A percentile compares a stretch with the other conserved stretches of the same genome.
Conservation (phyloP, 1,140 invertebrate species). For the Teleopsis dalmanni region DNA sequence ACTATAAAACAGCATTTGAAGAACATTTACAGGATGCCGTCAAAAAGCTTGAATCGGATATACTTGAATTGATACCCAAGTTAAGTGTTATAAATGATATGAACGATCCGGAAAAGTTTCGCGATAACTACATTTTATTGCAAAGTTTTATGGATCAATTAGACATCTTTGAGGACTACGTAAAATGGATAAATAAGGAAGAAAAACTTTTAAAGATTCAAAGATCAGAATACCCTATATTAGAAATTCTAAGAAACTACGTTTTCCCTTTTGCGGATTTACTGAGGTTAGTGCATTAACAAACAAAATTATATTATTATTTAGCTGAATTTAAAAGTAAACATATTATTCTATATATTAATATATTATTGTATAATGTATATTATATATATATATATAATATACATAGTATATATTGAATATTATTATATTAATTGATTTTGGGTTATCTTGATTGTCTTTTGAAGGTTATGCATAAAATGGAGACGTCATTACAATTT, state of each 20-base stretch:
- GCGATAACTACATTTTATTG: constrained; percentile 61
- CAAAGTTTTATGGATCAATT: constrained; percentile 65
- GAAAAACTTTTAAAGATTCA: constrained; percentile 79
- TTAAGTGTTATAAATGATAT: constrained; percentile 60
- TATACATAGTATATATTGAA: too few relatives aligned
- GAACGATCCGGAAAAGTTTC: constrained; percentile 57
- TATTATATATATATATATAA: too few relatives aligned
- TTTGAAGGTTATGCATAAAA: constrained; percentile 49
- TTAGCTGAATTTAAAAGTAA: not conserved
- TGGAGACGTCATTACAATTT: constrained; percentile 76
- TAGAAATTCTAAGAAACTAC: constrained; percentile 64
- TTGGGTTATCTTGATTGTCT: not conserved
- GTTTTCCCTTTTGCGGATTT: constrained; percentile 62
- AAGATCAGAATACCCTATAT: constrained; percentile 60
- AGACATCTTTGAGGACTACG: constrained; percentile 62
- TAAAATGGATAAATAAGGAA: constrained; percentile 83
- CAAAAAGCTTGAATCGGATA: constrained; percentile 58
- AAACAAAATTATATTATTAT: not conserved
- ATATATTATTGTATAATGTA: not conserved
- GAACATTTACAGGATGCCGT: constrained; percentile 62
- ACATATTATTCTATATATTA: not conserved
- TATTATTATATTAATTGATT: not conserved
- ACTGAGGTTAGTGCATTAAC: constrained; percentile 45
- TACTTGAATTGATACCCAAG: constrained; percentile 63
- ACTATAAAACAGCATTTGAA: constrained; percentile 72